Base-by-base conservation (phyloP, 2,113 vertebrate genomes). In the Sminthopsis crassicaudata region DNA sequence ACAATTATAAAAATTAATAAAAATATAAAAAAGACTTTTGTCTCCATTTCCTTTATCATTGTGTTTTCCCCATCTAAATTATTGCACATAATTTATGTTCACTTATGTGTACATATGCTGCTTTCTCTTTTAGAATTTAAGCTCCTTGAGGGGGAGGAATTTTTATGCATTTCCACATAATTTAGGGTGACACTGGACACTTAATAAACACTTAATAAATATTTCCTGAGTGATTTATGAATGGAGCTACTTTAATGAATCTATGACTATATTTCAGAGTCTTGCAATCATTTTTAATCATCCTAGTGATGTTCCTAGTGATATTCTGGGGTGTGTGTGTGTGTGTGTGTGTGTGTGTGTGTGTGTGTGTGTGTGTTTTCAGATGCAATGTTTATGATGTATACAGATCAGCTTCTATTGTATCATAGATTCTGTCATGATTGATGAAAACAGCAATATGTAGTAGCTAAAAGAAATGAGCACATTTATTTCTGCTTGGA, bases 401-500 rank as follows among this genome's bases (percentile, higher is more conserved):
- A 46, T 22, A 67, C 11, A n/a, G 67, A n/a, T 76, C 5, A n/a
- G 4, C 36, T 76, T 90, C 89, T 27, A 57, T 30, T 90, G 88
- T 91, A 92, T 91, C 88, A 52, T 25, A 90, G 42, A 67, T 2
- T 67, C 60, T 76, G 22, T n/a, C 16, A 76, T 76, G 14, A n/a
- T 67, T 36, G 12, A 76, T 36, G 14, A 76, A n/a, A 76, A 76
- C 0, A 19, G 30, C 67, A 76, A 76, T 14, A 76, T 67, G 60
- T 67, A 67, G 60, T 3, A 67, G 30, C 36, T 1, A 36, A 24
- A 94, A 94, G 22, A 91, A 94, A 91, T 53, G 1, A n/a, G 26
- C 1, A 51, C 14, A 55, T 91, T 95, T n/a, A 1, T 48, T 91
- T 51, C 95, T 95, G 36, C 50, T 91, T 54, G 23, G 95, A 93